A percentile compares a stretch with the other conserved stretches of the same genome.
Evolutionary conservation across 2,888 invertebrate genomes (phyloP).

Genomic region (Cataglyphis albicans): DNA sequence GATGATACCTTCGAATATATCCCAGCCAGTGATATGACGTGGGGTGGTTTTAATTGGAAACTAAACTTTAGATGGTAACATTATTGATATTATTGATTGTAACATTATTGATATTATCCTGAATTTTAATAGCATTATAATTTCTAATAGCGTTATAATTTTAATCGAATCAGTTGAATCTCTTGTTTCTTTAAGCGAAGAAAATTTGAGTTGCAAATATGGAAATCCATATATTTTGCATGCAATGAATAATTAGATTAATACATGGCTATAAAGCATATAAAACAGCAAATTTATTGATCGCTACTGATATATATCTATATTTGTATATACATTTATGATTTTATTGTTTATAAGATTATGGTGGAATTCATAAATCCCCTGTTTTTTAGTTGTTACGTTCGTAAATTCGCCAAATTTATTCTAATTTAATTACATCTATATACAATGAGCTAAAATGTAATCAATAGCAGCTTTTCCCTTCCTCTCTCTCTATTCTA

Average conservation of each 20-base stretch:
- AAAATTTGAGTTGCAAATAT: conserved; percentile 52
- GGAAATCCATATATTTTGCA: conserved; percentile 43
- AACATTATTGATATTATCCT: not conserved
- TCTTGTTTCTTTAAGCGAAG: not conserved
- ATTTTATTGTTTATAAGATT: not conserved
- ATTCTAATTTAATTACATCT: conserved; percentile 18
- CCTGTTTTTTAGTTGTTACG: not conserved
- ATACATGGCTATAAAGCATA: conserved; percentile 6
- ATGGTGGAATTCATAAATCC: conserved; percentile 18
- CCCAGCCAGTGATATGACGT: conserved; percentile 99
- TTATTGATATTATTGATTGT: conserved; percentile 59
- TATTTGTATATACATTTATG: conserved; percentile 13
- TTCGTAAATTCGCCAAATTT: conserved; percentile 14
- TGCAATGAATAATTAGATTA: conserved; percentile 39
- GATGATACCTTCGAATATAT: conserved; percentile 99
- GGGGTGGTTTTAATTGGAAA: conserved; percentile 99
- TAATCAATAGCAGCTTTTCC: conserved; percentile 6
- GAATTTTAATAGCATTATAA: conserved; percentile 16
- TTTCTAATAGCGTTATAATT: conserved; percentile 12
- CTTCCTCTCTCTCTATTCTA: not conserved
- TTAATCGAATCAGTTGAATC: conserved; percentile 1
- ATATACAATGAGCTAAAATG: conserved; percentile 18
- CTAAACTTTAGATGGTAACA: conserved; percentile 97
- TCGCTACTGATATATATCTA: conserved; percentile 24
- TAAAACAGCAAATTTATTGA: conserved; percentile 41